Evolutionary conservation across 2,888 invertebrate genomes (phyloP), one percentile per base, ranked within the genome.

Genomic region (Chromoteleia sp.): DNA sequence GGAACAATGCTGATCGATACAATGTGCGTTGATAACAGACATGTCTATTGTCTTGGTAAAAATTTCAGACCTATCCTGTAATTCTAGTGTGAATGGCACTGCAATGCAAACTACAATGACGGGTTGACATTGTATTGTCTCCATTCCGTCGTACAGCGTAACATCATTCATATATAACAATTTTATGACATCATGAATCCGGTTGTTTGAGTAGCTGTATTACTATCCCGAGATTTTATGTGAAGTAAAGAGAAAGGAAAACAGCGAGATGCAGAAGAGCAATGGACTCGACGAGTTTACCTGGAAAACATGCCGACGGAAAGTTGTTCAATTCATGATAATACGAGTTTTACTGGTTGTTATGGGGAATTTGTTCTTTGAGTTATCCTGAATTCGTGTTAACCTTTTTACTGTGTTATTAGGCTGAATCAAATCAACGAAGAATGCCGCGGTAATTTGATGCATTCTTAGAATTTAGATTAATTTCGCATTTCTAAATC

Each of bases 111-210:
- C 48, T 21, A 63, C 71, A 78, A 65, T 71, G 58, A 67, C 45
- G 45, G 65, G n/a, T 59, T 65, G 63, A 71, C 65, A 52, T 45
- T 73, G 43, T 50, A 71, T 65, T 67, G 59, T 58, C 19, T 30
- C 29, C 41, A 77, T 50, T 58, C 25, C 33, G 17, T 36, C 25
- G 48, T 39, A 25, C 30, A 21, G 19, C 48, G 33, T 52, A 65
- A 58, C 48, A 77, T 77, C 71, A 70, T 63, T 77, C 77, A 65
- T 71, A 65, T 65, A 77, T 56, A 70, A 71, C 77, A 65, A 70
- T 77, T 77, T 77, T 71, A 77, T 63, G 77, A 77, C 77, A 41
- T 77, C 77, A 73, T 78, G 65, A 78, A 71, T 78, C 58, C 71
- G 54, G 65, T 59, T 71, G 71, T 65, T 58, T 78, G 65, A 71